These are phyloP conservation scores for Montipora capitata DNA, from an alignment of 92 coral and sea anemone genomes.

Conservation along the genomic window DNA sequence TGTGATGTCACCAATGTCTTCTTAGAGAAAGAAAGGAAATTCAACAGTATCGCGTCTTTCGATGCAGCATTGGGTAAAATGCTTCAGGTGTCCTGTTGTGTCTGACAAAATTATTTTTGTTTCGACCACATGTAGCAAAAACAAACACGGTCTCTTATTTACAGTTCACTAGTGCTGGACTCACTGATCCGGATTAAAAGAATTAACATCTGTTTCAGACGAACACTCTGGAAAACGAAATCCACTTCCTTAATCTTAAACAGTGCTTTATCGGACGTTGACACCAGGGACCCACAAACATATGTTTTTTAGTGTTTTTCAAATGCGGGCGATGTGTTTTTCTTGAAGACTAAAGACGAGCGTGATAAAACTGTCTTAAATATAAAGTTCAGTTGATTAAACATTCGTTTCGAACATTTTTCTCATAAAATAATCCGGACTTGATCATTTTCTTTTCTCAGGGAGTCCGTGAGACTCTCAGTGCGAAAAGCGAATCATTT, in stretches of 20 bases:
- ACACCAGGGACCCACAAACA: not conserved
- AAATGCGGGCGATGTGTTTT: slow-evolving; percentile 12
- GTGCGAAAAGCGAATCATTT: slow-evolving; percentile 18
- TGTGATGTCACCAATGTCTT: slow-evolving; percentile 11
- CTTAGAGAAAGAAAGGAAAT: not conserved
- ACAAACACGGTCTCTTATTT: slow-evolving; percentile 44
- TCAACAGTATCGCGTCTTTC: not conserved
- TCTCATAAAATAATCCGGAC: not conserved
- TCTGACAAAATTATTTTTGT: slow-evolving; percentile 16
- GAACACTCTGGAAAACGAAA: no score
- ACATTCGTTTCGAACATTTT: not conserved
- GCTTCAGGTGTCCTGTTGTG: slow-evolving; percentile 6
- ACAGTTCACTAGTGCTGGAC: slow-evolving; percentile 17
- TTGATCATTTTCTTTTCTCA: slow-evolving; percentile 16
- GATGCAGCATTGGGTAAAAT: slow-evolving; percentile 17
- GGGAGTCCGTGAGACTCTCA: slow-evolving; percentile 29
- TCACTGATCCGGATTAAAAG: slow-evolving; percentile 11
- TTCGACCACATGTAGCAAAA: not conserved
- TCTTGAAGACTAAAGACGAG: not conserved
- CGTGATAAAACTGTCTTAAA: slow-evolving; percentile 4
- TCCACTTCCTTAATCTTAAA: no score
- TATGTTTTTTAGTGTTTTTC: not conserved
- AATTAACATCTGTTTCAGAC: slow-evolving; percentile 6
- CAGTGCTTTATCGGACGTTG: not conserved
- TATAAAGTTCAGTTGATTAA: slow-evolving; percentile 21